Percentiles rank a stretch among this genome's conserved stretches.
These are phyloP conservation scores for Pantherophis guttatus DNA, from an alignment of 2,113 vertebrate genomes.

Conservation along the genomic window DNA sequence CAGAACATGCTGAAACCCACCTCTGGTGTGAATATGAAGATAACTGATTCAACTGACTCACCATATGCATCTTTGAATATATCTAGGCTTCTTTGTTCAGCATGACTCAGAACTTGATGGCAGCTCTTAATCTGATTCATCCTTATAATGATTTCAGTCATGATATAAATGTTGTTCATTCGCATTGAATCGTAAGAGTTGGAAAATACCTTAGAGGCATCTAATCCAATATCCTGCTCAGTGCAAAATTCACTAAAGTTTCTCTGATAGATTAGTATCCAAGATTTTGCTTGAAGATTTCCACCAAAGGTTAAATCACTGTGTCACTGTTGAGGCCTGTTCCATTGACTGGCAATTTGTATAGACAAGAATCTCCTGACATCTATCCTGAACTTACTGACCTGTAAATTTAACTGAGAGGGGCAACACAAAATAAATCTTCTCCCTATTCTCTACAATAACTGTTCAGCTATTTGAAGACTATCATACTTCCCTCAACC, in stretches of 20 bases:
- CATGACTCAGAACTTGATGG: not conserved
- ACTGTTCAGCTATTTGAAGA: not conserved
- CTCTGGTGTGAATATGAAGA: not conserved
- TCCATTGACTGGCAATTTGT: not conserved
- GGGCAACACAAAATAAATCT: not conserved
- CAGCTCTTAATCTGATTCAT: not conserved
- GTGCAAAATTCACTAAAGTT: not conserved
- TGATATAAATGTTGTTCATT: not conserved
- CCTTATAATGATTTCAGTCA: not conserved
- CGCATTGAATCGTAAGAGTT: not conserved
- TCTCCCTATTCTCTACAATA: not conserved
- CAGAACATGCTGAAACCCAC: no score
- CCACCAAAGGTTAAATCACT: not conserved
- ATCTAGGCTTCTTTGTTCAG: not conserved
- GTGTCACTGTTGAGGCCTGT: not conserved
- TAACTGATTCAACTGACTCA: not conserved
- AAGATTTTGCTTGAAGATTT: not conserved
- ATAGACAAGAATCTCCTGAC: not conserved
- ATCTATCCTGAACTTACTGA: not conserved
- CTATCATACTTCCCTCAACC: not conserved
- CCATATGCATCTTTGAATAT: not conserved
- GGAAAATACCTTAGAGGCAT: not conserved
- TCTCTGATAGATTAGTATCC: not conserved
- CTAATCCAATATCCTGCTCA: not conserved
- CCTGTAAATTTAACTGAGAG: not conserved